Percentiles rank a stretch among this genome's conserved stretches.
Conservation (phyloP, 2,113 vertebrate species). For the Eleginops maclovinus region DNA sequence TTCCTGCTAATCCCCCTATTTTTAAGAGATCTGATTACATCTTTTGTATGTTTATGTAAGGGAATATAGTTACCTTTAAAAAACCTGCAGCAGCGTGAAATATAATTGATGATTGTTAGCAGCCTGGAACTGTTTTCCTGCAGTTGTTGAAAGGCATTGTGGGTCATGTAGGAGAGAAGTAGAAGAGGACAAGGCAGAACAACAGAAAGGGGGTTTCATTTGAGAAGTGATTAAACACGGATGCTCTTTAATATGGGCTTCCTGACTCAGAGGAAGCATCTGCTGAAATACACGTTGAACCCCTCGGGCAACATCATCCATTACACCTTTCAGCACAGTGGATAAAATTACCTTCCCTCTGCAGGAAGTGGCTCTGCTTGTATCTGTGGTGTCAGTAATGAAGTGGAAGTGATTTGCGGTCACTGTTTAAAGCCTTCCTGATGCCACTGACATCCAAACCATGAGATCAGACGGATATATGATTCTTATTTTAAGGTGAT, state of each 20-base stretch:
- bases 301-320: background rate
- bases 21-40: too few species aligned
- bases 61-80: too few species aligned
- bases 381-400: constrained; percentile 1
- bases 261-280: too few species aligned
- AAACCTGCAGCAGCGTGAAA: too few species aligned
- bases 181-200: background rate
- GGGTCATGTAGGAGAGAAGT: background rate
- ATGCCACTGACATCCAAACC: background rate
- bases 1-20: too few species aligned
- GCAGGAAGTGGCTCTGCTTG: background rate
- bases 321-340: background rate
- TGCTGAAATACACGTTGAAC: too few species aligned
- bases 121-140: background rate
- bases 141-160: background rate
- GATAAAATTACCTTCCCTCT: background rate
- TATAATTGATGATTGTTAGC: background rate
- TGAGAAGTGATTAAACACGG: too few species aligned
- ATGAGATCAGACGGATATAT: background rate
- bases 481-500: too few species aligned
- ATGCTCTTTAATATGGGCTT: too few species aligned
- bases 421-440: background rate
- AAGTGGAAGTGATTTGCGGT: background rate
- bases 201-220: background rate
- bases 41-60: too few species aligned